phyloP scores from a whole-genome alignment of 2,113 vertebrate genomes.

The Glaucomys volans region DNA sequence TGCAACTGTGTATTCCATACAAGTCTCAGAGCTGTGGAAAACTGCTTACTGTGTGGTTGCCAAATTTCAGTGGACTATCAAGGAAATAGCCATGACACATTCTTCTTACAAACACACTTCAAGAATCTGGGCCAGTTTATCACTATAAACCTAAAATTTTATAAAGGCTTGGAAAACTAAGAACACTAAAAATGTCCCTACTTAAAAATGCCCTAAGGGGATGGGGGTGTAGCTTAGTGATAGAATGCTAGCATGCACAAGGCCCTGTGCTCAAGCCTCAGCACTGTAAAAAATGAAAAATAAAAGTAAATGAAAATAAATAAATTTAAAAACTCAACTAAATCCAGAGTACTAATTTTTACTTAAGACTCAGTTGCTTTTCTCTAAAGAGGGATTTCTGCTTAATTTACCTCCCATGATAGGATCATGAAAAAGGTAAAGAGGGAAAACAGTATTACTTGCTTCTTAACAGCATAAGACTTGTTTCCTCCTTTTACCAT shows the following conservation, averaged over 20 bases:
- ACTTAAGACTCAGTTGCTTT: conserved; percentile 53
- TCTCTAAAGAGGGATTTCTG: conserved; percentile 41
- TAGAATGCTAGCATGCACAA: not conserved
- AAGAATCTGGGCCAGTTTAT: not conserved
- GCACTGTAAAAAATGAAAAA: not conserved
- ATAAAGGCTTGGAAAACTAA: conserved; percentile 44
- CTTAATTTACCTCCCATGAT: conserved; percentile 49
- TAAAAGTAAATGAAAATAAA: too few species aligned
- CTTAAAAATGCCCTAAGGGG: conserved; percentile 29
- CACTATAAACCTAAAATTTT: conserved; percentile 39
- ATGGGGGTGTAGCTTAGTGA: not conserved
- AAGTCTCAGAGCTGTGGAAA: conserved; percentile 40
- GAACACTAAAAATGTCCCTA: conserved; percentile 52
- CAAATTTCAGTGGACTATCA: conserved; percentile 45
- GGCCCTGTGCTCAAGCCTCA: not conserved
- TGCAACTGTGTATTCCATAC: conserved; percentile 36
- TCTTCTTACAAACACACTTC: not conserved
- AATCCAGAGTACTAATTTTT: conserved; percentile 55
- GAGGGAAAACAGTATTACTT: conserved; percentile 34
- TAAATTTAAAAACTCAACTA: conserved; percentile 6
- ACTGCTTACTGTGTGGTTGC: not conserved
- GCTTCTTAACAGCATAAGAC: not conserved
- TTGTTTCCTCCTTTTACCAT: conserved; percentile 2
- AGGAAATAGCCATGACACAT: not conserved
- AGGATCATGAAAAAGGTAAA: not conserved